Conservation (phyloP, 2,797 vertebrate genomes). For the Cynodonichthys magdalenae region DNA sequence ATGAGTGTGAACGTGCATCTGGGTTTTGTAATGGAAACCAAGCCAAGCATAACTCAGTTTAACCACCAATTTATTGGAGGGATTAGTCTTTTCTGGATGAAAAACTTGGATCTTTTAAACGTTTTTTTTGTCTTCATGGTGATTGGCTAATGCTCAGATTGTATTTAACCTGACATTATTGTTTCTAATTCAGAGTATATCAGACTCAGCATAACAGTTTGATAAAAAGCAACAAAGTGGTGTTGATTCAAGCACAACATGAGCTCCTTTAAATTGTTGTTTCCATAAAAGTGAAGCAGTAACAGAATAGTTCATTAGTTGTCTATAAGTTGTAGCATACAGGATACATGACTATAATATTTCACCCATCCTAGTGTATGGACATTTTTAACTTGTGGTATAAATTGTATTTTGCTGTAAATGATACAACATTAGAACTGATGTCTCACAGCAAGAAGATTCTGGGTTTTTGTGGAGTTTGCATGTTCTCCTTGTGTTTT, state of each 20-base stretch:
- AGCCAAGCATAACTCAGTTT: slow-evolving; percentile 62
- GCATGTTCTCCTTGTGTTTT: no score
- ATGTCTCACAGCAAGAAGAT: no score
- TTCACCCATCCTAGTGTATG: no score
- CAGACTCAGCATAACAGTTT: neutral
- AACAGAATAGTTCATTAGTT: no score
- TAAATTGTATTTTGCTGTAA: no score
- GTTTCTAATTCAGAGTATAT: neutral
- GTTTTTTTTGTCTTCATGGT: slow-evolving; percentile 5
- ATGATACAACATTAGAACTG: no score
- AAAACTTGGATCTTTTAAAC: slow-evolving; percentile 19
- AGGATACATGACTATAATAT: no score
- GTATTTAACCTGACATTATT: slow-evolving; percentile 4
- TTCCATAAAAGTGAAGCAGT: neutral
- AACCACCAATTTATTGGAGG: slow-evolving; percentile 33
- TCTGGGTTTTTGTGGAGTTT: no score
- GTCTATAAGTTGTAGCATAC: no score
- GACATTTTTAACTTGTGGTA: no score
- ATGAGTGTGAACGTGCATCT: slow-evolving; percentile 40
- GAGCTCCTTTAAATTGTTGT: neutral
- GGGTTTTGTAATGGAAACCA: slow-evolving; percentile 55
- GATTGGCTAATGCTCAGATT: slow-evolving; percentile 1
- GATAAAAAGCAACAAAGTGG: neutral
- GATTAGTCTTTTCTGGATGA: slow-evolving; percentile 25
- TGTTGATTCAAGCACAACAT: neutral